phyloP scores from a whole-genome alignment of 2,113 vertebrate genomes.

The Alouatta palliata region DNA sequence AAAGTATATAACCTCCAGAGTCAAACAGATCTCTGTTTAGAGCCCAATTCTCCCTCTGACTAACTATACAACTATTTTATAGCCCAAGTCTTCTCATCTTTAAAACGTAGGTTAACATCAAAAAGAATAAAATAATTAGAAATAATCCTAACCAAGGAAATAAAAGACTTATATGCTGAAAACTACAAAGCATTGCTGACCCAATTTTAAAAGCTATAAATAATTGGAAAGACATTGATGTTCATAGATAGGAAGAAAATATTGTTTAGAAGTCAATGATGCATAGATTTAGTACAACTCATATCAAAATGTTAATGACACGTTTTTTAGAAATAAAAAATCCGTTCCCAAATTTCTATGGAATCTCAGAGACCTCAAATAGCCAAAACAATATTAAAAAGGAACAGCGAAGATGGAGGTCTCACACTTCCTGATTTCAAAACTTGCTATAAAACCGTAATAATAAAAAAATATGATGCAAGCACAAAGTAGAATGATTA shows the following conservation, averaged over 20 bases:
- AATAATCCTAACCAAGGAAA: not conserved
- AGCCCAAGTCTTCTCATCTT: not conserved
- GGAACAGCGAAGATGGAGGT: not conserved
- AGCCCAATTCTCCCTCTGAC: not conserved
- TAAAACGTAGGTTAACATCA: not conserved
- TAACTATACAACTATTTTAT: not conserved
- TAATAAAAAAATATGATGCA: not conserved
- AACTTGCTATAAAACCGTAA: not conserved
- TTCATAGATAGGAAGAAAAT: not conserved
- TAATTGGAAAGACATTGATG: not conserved
- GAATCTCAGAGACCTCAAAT: not conserved
- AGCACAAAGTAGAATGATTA: not conserved
- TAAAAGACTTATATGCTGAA: not conserved
- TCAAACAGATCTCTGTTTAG: not conserved
- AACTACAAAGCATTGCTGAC: not conserved
- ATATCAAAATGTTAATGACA: not conserved
- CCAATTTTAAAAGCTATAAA: not conserved
- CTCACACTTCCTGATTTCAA: not conserved
- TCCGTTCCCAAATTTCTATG: not conserved
- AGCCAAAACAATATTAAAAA: not conserved
- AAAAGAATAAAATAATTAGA: not conserved
- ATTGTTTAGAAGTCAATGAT: not conserved
- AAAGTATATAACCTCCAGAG: not conserved
- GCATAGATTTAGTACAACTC: not conserved
- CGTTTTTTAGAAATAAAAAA: not conserved